These are phyloP conservation scores for Cyprinodon brontotheroides DNA, from an alignment of 2,113 vertebrate species.

Conservation along the genomic window DNA sequence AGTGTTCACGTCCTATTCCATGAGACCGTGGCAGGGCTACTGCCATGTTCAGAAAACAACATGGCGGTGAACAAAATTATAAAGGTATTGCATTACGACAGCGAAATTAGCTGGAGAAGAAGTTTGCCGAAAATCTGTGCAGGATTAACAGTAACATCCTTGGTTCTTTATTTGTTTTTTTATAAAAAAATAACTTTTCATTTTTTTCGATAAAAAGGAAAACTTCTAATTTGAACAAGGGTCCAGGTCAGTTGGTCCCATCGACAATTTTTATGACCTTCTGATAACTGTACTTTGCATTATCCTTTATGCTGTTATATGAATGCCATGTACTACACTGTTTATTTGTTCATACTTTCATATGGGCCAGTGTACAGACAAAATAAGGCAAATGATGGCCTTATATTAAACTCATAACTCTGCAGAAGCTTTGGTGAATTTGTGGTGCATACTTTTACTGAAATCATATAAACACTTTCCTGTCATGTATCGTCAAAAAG, in stretches of 20 bases:
- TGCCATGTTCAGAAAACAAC: neutral
- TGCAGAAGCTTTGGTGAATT: neutral
- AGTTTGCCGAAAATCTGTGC: neutral
- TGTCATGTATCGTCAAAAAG: neutral
- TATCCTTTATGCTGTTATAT: neutral
- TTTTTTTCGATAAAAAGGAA: too few species aligned
- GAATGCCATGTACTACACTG: neutral
- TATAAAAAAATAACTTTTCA: too few species aligned
- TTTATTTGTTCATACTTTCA: neutral
- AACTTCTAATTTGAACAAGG: neutral
- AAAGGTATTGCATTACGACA: neutral
- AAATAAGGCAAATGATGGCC: neutral
- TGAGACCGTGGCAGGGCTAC: neutral
- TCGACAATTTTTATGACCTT: neutral
- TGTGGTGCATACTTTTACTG: neutral
- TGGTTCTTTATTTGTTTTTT: too few species aligned
- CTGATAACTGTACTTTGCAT: neutral
- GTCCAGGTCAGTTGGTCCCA: neutral
- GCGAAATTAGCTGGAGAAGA: neutral
- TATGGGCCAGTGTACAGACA: neutral
- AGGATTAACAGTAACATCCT: neutral
- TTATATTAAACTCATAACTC: neutral
- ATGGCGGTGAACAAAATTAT: neutral
- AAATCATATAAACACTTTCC: neutral
- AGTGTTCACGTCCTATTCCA: conserved; percentile 15